Evolutionary conservation across 2,113 vertebrate genomes (phyloP), one percentile per base, ranked within the genome.

Genomic region (Salvelinus sp.): DNA sequence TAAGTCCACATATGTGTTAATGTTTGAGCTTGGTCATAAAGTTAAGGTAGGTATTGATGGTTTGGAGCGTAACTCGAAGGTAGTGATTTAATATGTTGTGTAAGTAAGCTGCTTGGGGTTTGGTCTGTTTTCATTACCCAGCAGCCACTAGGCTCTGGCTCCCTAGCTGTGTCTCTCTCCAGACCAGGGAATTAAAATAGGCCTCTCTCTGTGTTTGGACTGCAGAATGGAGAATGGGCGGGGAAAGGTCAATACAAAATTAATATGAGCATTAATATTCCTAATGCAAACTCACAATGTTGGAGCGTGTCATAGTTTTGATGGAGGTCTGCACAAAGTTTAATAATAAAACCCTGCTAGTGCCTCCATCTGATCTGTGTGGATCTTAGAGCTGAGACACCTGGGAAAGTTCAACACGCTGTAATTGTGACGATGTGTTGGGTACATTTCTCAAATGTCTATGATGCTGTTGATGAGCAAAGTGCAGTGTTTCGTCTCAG

Each of bases 201-300:
- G 1, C 74, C 58, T 86, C 86, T 77, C 69, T 85, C 81, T 93
- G 88, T 92, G 88, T 92, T 93, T 92, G 92, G 86, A 88, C 89
- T 89, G 90, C 87, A 77, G 83, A 69, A 80, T 75, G 54, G 78
- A 85, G 75, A 1, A 58, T 2, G 50, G 78, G 78, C 84, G 85
- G 83, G 86, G 87, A 92, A 94, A 93, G 92, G 92, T 93, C 93
- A 93, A 90, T 89, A 89, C 66, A 54, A 93, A 91, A 94, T 92
- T 86, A 92, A 93, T 91, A 90, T 85, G 83, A 50, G 86, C 88
- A 88, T 93, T 92, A 93, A 93, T 92, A 92, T 93, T 94, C 90
- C 80, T 85, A 88, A 90, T 87, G 90, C 89, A 92, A 91, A 91
- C 89, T 85, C 65, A 0, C 71, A n/a, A 73, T 79, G 75, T 80